Percentiles rank a stretch among this genome's conserved stretches.
Conservation (phyloP, 53 echinoderm and acorn worm genomes). For the Glandiceps talaboti region DNA sequence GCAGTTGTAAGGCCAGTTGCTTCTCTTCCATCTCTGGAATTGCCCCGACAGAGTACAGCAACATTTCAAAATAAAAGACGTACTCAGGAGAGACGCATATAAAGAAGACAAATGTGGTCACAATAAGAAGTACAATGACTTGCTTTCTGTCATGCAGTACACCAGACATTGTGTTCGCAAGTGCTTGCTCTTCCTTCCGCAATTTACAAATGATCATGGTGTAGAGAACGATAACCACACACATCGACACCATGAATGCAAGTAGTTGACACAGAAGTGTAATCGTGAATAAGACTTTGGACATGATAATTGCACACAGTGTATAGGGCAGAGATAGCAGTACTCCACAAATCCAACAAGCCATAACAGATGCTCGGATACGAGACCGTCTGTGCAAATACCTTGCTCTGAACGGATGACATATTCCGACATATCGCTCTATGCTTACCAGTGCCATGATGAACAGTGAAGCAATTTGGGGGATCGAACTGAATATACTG, state of each 20-base stretch:
- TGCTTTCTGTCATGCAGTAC: not conserved
- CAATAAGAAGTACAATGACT: not conserved
- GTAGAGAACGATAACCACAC: not conserved
- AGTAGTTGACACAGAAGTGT: not conserved
- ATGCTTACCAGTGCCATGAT: not conserved
- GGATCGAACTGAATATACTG: not conserved
- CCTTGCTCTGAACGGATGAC: not conserved
- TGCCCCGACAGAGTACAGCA: not conserved
- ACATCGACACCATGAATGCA: not conserved
- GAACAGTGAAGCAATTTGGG: not conserved
- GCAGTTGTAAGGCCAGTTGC: not conserved
- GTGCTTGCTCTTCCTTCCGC: not conserved
- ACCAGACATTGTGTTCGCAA: not conserved
- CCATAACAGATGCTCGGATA: not conserved
- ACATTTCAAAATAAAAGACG: not conserved
- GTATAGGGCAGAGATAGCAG: not conserved
- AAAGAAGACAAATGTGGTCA: not conserved
- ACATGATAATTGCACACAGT: not conserved
- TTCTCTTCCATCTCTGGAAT: not conserved
- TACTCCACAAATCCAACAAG: not conserved
- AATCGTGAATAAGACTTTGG: not conserved
- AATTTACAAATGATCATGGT: not conserved
- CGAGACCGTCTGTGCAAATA: not conserved
- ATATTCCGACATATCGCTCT: not conserved
- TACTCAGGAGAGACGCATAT: not conserved